Evolutionary conservation across 2,797 vertebrate genomes (phyloP).

Genomic region (Neosilurus hyrtlii): DNA sequence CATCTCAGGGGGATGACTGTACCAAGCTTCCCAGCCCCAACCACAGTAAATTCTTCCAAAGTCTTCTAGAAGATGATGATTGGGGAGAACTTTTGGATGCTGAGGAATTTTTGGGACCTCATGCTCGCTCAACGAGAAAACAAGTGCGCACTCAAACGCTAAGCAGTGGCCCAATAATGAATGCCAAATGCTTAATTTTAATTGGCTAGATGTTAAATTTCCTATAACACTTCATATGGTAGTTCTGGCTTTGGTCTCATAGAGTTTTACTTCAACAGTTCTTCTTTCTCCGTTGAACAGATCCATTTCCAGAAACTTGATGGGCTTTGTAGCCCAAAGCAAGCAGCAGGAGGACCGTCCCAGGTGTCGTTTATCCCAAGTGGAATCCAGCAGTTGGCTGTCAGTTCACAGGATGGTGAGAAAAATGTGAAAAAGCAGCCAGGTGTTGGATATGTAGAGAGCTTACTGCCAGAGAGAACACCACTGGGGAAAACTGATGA

Average conservation of each 20-base stretch:
- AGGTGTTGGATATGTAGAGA: constrained; percentile 71
- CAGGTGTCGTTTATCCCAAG: constrained; percentile 63
- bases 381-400: constrained; percentile 65
- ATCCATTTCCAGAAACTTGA: constrained; percentile 91
- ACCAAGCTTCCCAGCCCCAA: constrained; percentile 97
- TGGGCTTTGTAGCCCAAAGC: constrained; percentile 67
- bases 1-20: constrained; percentile 86
- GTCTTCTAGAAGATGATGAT: constrained; percentile 93
- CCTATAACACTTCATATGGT: neutral
- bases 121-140: neutral
- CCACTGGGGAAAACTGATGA: constrained; percentile 80
- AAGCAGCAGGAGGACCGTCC: constrained; percentile 51
- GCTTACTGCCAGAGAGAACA: constrained; percentile 82
- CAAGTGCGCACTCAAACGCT: constrained; percentile 67
- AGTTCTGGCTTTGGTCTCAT: neutral
- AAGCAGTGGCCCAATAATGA: neutral
- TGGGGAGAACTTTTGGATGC: constrained; percentile 95
- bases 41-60: constrained; percentile 98
- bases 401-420: constrained; percentile 82
- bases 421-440: constrained; percentile 85
- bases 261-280: neutral
- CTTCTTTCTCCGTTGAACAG: constrained; percentile 61
- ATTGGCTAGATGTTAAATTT: neutral
- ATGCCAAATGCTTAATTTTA: neutral
- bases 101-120: constrained; percentile 79